Conservation (phyloP, 1,140 invertebrate genomes). For the Diorhabda elongata region DNA sequence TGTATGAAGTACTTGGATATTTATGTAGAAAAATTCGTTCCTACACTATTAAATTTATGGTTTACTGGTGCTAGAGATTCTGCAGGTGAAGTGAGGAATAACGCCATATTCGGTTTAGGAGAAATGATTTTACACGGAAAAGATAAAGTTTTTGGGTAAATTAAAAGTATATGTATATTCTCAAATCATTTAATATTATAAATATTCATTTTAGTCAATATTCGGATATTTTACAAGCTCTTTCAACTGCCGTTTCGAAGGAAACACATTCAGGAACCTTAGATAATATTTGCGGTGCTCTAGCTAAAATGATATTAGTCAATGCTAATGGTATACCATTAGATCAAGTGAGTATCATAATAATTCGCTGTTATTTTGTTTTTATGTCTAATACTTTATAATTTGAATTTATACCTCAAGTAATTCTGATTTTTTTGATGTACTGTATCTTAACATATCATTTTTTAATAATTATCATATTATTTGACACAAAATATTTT, state of each 20-base stretch:
- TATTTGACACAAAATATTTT: too few species aligned
- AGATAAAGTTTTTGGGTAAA: slow-evolving; percentile 42
- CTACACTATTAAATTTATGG: slow-evolving; percentile 60
- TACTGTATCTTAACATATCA: too few species aligned
- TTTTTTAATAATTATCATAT: too few species aligned
- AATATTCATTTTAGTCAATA: slow-evolving; percentile 52
- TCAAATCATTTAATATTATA: not conserved
- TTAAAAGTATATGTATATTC: not conserved
- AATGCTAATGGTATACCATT: slow-evolving; percentile 62
- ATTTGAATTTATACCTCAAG: too few species aligned
- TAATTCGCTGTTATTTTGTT: too few species aligned
- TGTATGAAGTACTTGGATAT: slow-evolving; percentile 60
- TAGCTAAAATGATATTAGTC: slow-evolving; percentile 67
- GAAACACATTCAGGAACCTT: slow-evolving; percentile 60
- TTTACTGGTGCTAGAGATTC: slow-evolving; percentile 57
- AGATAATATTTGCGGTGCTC: slow-evolving; percentile 76
- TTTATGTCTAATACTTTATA: too few species aligned
- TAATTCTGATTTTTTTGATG: too few species aligned
- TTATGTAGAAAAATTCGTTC: slow-evolving; percentile 54
- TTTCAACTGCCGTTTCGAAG: slow-evolving; percentile 60
- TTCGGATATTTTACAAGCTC: slow-evolving; percentile 58
- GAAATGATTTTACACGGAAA: slow-evolving; percentile 64
- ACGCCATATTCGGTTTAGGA: slow-evolving; percentile 71
- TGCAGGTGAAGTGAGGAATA: slow-evolving; percentile 70
- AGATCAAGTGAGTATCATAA: slow-evolving; percentile 51